These are phyloP conservation scores for Laupala kohalensis DNA, from an alignment of 1,140 invertebrate genomes.

Conservation along the genomic window DNA sequence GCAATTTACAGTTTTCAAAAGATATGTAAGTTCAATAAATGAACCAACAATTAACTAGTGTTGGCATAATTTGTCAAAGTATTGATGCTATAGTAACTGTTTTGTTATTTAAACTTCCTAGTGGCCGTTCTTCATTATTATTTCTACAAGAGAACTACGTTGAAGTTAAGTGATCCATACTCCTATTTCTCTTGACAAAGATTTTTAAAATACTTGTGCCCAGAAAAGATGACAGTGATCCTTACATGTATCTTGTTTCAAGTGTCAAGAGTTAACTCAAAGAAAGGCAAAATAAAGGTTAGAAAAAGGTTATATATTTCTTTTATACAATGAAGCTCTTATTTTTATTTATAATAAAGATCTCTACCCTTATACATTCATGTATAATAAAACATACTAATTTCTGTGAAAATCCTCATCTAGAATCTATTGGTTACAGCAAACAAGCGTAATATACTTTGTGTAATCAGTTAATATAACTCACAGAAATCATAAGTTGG, in stretches of 20 bases:
- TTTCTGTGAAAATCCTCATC: no score
- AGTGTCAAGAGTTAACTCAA: background rate
- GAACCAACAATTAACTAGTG: background rate
- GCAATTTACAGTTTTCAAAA: slow-evolving; percentile 41
- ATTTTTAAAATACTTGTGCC: background rate
- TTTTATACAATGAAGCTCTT: background rate
- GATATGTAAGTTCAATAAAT: slow-evolving; percentile 35
- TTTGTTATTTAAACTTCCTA: slow-evolving; percentile 25
- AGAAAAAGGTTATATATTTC: background rate
- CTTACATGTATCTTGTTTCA: background rate
- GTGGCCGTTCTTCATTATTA: slow-evolving; percentile 62
- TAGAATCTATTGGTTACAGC: no score
- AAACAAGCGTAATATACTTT: no score
- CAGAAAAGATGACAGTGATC: background rate
- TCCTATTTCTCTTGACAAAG: slow-evolving; percentile 34
- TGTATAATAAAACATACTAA: no score
- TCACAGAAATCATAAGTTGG: no score
- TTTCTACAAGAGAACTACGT: slow-evolving; percentile 52
- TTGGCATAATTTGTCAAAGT: background rate
- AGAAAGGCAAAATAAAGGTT: background rate
- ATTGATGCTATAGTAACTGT: background rate
- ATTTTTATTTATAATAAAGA: background rate
- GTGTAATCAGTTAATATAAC: no score
- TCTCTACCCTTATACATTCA: no score
- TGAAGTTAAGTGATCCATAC: slow-evolving; percentile 54